A percentile compares a stretch with the other conserved stretches of the same genome.
Evolutionary conservation across 2,888 invertebrate species (phyloP).

Genomic region (Apamea epomidion): DNA sequence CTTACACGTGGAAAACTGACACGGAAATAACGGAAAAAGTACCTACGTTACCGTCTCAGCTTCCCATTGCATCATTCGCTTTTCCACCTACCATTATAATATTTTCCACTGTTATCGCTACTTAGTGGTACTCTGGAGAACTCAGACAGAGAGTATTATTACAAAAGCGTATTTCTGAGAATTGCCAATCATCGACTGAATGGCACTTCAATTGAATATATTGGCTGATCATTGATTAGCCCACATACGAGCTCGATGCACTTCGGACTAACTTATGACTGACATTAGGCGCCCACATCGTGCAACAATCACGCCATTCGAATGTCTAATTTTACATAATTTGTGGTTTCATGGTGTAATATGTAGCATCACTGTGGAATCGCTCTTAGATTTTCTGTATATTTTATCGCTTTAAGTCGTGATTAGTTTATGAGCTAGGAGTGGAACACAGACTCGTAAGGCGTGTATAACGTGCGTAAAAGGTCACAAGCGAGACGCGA

Average conservation of each 20-base stretch:
- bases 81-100: slow-evolving; percentile 10
- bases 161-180: slow-evolving; percentile 55
- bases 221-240: slow-evolving; percentile 67
- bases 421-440: slow-evolving; percentile 79
- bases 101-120: slow-evolving; percentile 35
- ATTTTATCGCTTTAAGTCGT: slow-evolving; percentile 65
- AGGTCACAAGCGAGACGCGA: slow-evolving; percentile 89
- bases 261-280: slow-evolving; percentile 62
- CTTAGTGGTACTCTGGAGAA: slow-evolving; percentile 37
- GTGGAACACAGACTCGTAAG: slow-evolving; percentile 78
- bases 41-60: background rate
- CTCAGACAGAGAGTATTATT: slow-evolving; percentile 47
- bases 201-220: slow-evolving; percentile 66
- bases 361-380: slow-evolving; percentile 49
- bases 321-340: slow-evolving; percentile 44
- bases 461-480: slow-evolving; percentile 84
- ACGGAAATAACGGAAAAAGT: background rate
- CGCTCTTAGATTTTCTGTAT: slow-evolving; percentile 66
- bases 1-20: background rate
- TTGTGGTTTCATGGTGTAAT: slow-evolving; percentile 28
- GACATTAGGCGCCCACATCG: slow-evolving; percentile 60
- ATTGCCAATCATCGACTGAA: slow-evolving; percentile 58
- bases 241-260: slow-evolving; percentile 63
- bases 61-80: background rate
- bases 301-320: slow-evolving; percentile 50